Evolutionary conservation across 2,797 vertebrate genomes (phyloP).

Genomic region (Takifugu rubripes): DNA sequence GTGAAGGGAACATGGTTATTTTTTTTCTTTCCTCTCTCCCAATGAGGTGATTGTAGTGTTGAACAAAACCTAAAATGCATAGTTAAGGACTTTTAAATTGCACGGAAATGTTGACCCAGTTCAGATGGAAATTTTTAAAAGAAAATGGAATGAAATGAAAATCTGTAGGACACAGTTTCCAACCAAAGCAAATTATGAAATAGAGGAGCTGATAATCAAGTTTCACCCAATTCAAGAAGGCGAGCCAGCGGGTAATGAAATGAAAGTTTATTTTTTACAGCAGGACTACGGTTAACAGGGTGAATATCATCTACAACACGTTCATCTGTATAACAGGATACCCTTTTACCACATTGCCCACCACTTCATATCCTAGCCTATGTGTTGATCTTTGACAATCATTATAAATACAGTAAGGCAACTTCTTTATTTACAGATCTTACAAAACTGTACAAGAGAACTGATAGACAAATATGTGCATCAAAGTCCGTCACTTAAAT

Average conservation of each 20-base stretch:
- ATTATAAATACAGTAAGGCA: constrained; percentile 71
- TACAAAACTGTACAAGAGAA: constrained; percentile 77
- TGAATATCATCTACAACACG: constrained; percentile 58
- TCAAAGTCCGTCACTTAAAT: constrained; percentile 24
- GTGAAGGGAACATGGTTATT: constrained; percentile 45
- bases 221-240: constrained; percentile 35
- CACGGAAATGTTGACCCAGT: constrained; percentile 55
- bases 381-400: constrained; percentile 50
- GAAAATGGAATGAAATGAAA: constrained; percentile 1
- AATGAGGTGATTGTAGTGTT: constrained; percentile 51
- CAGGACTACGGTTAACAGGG: constrained; percentile 56
- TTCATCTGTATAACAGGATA: constrained; percentile 46
- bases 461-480: constrained; percentile 14
- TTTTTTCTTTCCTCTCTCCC: constrained; percentile 25
- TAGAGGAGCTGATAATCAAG: constrained; percentile 56
- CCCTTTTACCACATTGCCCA: constrained; percentile 24
- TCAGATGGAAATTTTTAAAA: constrained; percentile 10
- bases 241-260: constrained; percentile 60
- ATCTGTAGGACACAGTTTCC: constrained; percentile 37
- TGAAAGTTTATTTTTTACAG: constrained; percentile 73
- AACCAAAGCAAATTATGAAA: constrained; percentile 58
- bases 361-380: constrained; percentile 31
- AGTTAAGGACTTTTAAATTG: constrained; percentile 50
- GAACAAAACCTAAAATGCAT: constrained; percentile 41
- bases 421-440: constrained; percentile 69